A percentile compares a stretch with the other conserved stretches of the same genome.
Conservation (phyloP, 2,797 vertebrate genomes). For the Siniperca obscura region DNA sequence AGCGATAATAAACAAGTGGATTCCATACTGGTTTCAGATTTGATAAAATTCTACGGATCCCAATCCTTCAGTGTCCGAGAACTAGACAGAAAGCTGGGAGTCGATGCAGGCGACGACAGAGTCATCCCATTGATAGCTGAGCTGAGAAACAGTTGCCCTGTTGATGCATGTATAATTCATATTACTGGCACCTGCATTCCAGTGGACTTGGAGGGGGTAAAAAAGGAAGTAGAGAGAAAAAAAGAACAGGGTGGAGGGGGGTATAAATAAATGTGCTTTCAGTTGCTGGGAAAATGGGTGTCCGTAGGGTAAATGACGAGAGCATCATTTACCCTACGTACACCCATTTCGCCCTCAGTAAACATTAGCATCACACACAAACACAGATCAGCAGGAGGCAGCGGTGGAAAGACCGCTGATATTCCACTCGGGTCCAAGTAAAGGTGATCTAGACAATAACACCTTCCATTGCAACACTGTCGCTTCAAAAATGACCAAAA, state of each 20-base stretch:
- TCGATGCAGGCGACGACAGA: conserved; percentile 7
- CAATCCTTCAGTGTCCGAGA: neutral
- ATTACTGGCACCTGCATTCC: conserved; percentile 32
- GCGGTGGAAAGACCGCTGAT: neutral
- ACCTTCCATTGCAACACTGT: neutral
- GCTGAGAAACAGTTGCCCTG: conserved; percentile 13
- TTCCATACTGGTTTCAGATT: neutral
- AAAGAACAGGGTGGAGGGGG: neutral
- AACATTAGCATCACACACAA: conserved; percentile 49
- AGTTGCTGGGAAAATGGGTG: conserved; percentile 25
- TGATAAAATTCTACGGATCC: neutral
- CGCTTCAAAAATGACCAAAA: neutral
- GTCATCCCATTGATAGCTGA: conserved; percentile 33
- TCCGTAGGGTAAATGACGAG: conserved; percentile 33
- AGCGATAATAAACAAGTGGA: neutral
- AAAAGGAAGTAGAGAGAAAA: neutral
- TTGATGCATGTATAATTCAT: conserved; percentile 50
- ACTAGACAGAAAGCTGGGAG: neutral
- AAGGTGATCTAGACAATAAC: neutral
- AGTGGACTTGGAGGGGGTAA: neutral
- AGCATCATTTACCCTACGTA: neutral
- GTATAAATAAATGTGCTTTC: conserved; percentile 51
- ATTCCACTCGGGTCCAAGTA: conserved; percentile 2
- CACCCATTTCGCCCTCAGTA: conserved; percentile 11
- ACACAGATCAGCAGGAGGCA: conserved; percentile 18